Evolutionary conservation across 2,113 vertebrate genomes (phyloP).

Genomic region (Misgurnus mizolepis): DNA sequence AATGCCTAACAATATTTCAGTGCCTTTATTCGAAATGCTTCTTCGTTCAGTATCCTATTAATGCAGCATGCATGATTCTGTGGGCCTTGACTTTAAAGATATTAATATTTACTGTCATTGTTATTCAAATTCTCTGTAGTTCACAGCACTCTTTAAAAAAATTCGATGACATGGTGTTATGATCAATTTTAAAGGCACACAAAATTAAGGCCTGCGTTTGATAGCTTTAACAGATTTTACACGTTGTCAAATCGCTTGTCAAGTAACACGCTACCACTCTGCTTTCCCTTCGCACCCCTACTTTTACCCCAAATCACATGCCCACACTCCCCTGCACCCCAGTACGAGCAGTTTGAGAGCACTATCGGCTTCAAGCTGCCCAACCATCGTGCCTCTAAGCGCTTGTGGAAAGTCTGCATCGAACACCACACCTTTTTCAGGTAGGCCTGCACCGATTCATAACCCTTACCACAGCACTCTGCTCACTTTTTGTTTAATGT

Average conservation of each 20-base stretch:
- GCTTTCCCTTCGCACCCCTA: constrained; percentile 38
- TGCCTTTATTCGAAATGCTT: constrained; percentile 19
- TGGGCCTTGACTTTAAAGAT: constrained; percentile 13
- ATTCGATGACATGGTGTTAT: neutral
- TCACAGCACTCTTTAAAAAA: constrained; percentile 4
- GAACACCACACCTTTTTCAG: constrained; percentile 99
- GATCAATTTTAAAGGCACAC: constrained; percentile 7
- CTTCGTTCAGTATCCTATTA: constrained; percentile 3
- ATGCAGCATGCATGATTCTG: constrained; percentile 1
- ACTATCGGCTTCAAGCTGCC: constrained; percentile 99
- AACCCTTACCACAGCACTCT: neutral
- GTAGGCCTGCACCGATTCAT: constrained; percentile 67
- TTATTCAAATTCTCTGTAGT: constrained; percentile 6
- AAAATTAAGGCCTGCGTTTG: neutral
- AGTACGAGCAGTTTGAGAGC: constrained; percentile 99
- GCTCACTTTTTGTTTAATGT: neutral
- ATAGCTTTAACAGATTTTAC: constrained; percentile 44
- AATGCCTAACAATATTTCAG: constrained; percentile 9
- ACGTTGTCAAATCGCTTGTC: constrained; percentile 39
- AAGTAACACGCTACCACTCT: constrained; percentile 46
- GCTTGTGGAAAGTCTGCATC: constrained; percentile 99
- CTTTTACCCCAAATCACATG: constrained; percentile 34
- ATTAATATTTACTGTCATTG: neutral
- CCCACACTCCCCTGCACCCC: constrained; percentile 56
- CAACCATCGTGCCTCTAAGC: constrained; percentile 97